These are phyloP conservation scores for Acromyrmex heyeri DNA, from an alignment of 1,140 invertebrate species.

Conservation along the genomic window DNA sequence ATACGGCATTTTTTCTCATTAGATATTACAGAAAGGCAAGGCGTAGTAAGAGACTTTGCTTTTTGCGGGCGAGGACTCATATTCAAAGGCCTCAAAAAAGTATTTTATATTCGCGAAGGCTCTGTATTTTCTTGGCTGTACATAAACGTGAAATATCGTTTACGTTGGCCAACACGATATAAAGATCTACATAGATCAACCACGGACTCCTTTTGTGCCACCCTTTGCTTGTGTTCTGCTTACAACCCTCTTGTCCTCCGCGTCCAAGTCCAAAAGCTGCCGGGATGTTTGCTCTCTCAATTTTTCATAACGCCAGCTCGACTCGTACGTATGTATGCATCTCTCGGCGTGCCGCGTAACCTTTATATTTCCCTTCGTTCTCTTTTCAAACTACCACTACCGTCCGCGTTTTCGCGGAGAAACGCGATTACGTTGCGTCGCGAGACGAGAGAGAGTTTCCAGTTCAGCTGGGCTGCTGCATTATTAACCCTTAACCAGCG, in stretches of 20 bases:
- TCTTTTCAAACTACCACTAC: constrained; percentile 22
- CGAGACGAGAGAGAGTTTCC: constrained; percentile 40
- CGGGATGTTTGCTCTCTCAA: constrained; percentile 74
- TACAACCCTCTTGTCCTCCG: constrained; percentile 42
- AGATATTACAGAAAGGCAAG: constrained; percentile 7
- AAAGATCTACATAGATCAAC: constrained; percentile 30
- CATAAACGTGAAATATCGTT: constrained; percentile 35
- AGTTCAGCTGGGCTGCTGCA: constrained; percentile 36
- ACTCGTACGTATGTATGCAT: constrained; percentile 30
- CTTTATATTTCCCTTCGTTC: neutral
- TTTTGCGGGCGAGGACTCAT: neutral
- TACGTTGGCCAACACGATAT: constrained; percentile 8
- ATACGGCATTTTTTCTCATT: constrained; percentile 7
- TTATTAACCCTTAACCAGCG: constrained; percentile 57
- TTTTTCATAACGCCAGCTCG: constrained; percentile 70
- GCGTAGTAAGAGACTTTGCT: neutral
- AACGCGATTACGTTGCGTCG: constrained; percentile 55
- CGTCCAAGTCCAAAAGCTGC: constrained; percentile 10
- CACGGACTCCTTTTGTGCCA: constrained; percentile 29
- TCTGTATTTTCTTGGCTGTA: neutral
- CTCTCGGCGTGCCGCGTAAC: neutral
- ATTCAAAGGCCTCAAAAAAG: neutral
- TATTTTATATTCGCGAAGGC: neutral
- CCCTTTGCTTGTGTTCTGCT: constrained; percentile 8
- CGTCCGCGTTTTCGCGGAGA: constrained; percentile 24